Evolutionary conservation across 2,113 vertebrate genomes (phyloP), one percentile per base, ranked within the genome.

Genomic region (Myrmecophaga tridactyla): DNA sequence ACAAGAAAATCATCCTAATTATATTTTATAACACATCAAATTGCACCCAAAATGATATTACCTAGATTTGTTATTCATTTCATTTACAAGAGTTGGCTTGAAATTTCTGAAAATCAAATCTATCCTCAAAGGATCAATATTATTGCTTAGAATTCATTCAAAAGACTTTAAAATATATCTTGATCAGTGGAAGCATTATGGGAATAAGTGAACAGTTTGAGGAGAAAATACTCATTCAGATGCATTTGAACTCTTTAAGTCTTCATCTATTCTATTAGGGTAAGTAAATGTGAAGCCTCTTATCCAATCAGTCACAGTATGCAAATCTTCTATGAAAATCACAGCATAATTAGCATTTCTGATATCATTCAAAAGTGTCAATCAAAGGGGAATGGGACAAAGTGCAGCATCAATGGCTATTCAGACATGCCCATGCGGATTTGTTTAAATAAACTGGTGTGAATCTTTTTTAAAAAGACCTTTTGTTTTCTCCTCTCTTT

Each of bases 381-480:
- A 81, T 94, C 73, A 95, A 81, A 51, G 82, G 43, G 11, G 11
- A 34, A 96, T 56, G 85, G 94, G 95, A 94, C 77, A 95, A 97
- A 97, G 97, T 96, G 96, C 94, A 96, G 95, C 94, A 97, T 96
- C 60, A 89, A 89, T 91, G 90, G 89, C 84, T 81, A 96, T 81
- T 96, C 63, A 96, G 90, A 96, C 75, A 96, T 25, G 58, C 69
- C 87, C 46, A 48, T 51, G 77, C n/a, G 6, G 70, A 91, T 95
- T 92, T 95, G 73, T 70, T 95, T 83, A 51, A 92, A 90, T 85
- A 89, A 88, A 95, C 11, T 83, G 34, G 65, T 81, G 75, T 20
- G 18, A 89, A 89, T 18, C 12, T 7, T 80, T 92, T 86, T 67
- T 51, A 51, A 58, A 82, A 90, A 94, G 51, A 39, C 0, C 34